Percentiles rank a stretch among this genome's conserved stretches.
These are phyloP conservation scores for Brachylomia viminalis DNA, from an alignment of 2,888 invertebrate genomes.

Conservation along the genomic window DNA sequence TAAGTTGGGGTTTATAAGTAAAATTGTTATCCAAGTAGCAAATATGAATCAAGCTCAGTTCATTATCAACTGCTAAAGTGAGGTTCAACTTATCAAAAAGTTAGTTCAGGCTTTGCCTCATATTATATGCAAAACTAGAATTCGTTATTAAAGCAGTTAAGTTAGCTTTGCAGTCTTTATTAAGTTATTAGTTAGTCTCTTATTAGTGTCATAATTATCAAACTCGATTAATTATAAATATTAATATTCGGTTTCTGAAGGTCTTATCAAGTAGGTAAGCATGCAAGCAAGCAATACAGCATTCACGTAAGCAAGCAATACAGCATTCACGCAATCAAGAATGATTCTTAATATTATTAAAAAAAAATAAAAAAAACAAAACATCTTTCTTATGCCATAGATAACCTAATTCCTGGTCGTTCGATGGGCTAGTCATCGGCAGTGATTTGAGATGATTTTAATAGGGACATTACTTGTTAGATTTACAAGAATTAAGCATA, in stretches of 20 bases:
- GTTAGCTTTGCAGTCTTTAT: neutral
- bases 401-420: constrained; percentile 30
- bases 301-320: neutral
- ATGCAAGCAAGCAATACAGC: neutral
- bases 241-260: neutral
- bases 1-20: neutral
- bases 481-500: constrained; percentile 9
- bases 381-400: neutral
- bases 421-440: constrained; percentile 56
- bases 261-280: neutral
- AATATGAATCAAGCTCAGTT: neutral
- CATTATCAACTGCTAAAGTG: neutral
- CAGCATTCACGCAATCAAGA: neutral
- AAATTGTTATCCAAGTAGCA: neutral
- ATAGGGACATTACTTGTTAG: constrained; percentile 16
- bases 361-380: neutral
- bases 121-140: neutral
- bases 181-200: neutral
- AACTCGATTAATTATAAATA: neutral
- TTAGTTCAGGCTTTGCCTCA: constrained; percentile 1
- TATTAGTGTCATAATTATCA: neutral
- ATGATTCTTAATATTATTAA: too few relatives aligned
- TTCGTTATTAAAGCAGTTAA: neutral
- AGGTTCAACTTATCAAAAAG: constrained; percentile 5
- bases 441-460: constrained; percentile 51